Base-by-base conservation (phyloP, 2,113 vertebrate species). In the Cisticola juncidis region DNA sequence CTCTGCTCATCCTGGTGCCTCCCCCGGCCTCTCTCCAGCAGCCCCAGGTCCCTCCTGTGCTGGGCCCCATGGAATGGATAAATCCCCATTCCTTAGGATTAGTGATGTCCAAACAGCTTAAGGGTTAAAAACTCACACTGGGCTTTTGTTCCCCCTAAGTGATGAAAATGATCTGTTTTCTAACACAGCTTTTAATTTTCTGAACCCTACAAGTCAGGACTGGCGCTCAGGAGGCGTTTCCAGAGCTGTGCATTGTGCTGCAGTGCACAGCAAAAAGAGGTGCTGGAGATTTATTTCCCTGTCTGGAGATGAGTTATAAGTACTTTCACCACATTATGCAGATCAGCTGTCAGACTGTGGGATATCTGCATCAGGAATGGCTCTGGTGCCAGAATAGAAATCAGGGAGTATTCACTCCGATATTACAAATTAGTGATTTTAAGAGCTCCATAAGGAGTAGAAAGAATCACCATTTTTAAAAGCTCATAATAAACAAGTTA, bases 261-360 rank as follows among this genome's bases (percentile, higher is more conserved):
- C 68, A 44, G 45, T 1, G 1, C 28, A 17, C 15, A 64, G 72
- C 57, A 57, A 7, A 70, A n/a, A 69, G 56, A 69, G 47, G 42
- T 66, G 42, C 62, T 58, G 84, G 73, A 70, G 84, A 57, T 74
- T 94, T 57, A 54, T 82, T 80, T 91, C 56, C 12, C 47, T 82
- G 76, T 54, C 87, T 92, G 53, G 82, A 86, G 70, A 61, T 88
- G 64, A 82, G n/a, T 78, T 94, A 42, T 44, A 17, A 24, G 68
- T 31, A 25, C 47, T 36, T 83, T 73, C 91, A 71, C 61, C 80
- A n/a, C 64, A 66, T 86, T 87, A 82, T 91, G 88, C 84, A 94
- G 45, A 82, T 94, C 54, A 79, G 74, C 83, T 94, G 78, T 92
- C 94, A 95, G 17, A 62, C 86, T 80, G 33, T 64, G 88, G 88